These are phyloP conservation scores for Lithobates sylvaticus DNA, from an alignment of 2,797 vertebrate species.

Conservation along the genomic window DNA sequence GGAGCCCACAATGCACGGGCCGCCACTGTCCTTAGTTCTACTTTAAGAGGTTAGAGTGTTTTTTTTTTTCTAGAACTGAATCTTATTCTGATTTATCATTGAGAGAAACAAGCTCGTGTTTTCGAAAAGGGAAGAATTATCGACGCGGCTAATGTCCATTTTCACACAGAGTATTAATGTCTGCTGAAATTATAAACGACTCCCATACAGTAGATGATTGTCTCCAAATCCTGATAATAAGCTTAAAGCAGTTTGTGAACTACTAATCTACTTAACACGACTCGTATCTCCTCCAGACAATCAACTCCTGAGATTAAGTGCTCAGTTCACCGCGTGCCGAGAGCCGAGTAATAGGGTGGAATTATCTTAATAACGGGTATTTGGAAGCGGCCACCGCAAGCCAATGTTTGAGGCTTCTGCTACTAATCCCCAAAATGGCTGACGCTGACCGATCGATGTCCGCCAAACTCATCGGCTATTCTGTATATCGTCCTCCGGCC, in stretches of 20 bases:
- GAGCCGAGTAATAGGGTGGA: not conserved
- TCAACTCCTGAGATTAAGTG: slow-evolving; percentile 1
- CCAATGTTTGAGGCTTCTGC: not conserved
- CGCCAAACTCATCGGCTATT: too few species aligned
- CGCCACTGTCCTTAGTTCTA: too few species aligned
- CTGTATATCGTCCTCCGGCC: too few species aligned
- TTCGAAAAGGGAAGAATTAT: not conserved
- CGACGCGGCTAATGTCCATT: not conserved
- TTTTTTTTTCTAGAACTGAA: too few species aligned
- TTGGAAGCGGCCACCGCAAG: not conserved
- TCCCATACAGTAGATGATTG: not conserved
- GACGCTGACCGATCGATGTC: not conserved
- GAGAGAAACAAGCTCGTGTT: too few species aligned
- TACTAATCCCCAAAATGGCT: not conserved
- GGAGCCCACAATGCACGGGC: too few species aligned
- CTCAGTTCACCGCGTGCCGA: not conserved
- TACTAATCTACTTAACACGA: slow-evolving; percentile 25
- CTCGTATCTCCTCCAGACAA: slow-evolving; percentile 21
- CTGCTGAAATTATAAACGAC: not conserved
- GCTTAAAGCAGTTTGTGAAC: slow-evolving; percentile 6
- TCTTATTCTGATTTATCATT: too few species aligned
- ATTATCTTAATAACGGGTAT: slow-evolving; percentile 2
- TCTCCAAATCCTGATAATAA: slow-evolving; percentile 8
- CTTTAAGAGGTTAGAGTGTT: too few species aligned
- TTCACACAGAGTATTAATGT: not conserved